Percentiles rank a stretch among this genome's conserved stretches.
Evolutionary conservation across 2,797 vertebrate genomes (phyloP).

Genomic region (Thripadectes ignobilis): DNA sequence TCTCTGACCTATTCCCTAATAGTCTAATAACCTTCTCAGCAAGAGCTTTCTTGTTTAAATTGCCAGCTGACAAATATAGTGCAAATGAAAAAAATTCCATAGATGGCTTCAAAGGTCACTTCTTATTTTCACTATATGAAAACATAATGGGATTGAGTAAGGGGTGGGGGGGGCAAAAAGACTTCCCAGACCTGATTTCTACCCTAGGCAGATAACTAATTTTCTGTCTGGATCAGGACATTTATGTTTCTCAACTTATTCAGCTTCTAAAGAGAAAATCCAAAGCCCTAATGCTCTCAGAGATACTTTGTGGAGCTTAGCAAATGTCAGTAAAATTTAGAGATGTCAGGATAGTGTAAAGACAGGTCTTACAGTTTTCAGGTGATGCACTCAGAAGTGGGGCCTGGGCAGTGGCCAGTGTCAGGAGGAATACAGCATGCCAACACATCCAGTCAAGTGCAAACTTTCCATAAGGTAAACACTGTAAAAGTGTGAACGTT

Average conservation of each 20-base stretch:
- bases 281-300: neutral
- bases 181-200: neutral
- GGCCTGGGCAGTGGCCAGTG: neutral
- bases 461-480: neutral
- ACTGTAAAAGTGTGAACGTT: neutral
- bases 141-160: neutral
- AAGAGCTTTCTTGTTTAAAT: neutral
- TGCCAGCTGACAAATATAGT: neutral
- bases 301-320: neutral
- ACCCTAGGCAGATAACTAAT: neutral
- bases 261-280: neutral
- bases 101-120: neutral
- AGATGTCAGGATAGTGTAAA: neutral
- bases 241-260: neutral
- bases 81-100: neutral
- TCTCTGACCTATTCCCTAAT: neutral
- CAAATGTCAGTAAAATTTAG: neutral
- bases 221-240: neutral
- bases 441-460: neutral
- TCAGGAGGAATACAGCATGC: neutral
- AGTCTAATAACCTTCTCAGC: neutral
- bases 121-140: neutral
- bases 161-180: neutral
- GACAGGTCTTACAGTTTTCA: neutral
- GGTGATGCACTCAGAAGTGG: neutral